Conservation (phyloP, 2,797 vertebrate species). For the Coilia nasus region DNA sequence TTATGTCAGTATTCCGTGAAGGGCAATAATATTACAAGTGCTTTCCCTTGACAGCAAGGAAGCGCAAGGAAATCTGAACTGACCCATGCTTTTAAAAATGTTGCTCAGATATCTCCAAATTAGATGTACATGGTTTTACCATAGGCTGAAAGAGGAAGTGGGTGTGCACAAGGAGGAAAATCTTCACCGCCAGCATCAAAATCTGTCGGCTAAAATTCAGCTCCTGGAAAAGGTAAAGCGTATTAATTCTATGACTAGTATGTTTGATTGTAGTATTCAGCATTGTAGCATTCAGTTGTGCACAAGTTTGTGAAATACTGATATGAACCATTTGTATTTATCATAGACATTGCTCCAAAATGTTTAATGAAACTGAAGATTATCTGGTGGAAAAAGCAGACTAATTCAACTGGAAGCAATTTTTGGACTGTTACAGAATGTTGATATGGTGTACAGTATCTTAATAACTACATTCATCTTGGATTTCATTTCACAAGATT, state of each 20-base stretch:
- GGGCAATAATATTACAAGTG: too few species aligned
- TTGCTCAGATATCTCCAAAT: not conserved
- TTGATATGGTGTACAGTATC: not conserved
- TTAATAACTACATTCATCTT: not conserved
- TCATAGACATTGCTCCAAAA: not conserved
- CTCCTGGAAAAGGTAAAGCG: not conserved
- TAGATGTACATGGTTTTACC: not conserved
- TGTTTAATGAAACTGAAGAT: not conserved
- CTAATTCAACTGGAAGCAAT: not conserved
- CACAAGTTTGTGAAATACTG: not conserved
- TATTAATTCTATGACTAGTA: too few species aligned
- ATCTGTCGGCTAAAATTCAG: not conserved
- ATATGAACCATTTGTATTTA: not conserved
- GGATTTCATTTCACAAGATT: not conserved
- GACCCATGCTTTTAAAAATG: too few species aligned
- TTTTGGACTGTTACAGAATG: not conserved
- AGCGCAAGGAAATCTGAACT: too few species aligned
- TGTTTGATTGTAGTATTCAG: too few species aligned
- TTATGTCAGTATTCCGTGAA: too few species aligned
- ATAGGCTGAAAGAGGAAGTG: not conserved
- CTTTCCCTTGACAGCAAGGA: too few species aligned
- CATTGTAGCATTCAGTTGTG: not conserved
- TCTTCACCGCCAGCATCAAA: not conserved
- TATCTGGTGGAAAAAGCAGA: not conserved
- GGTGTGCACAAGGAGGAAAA: not conserved